Base-by-base conservation (phyloP, 53 echinoderm and acorn worm species). In the Crossaster papposus region DNA sequence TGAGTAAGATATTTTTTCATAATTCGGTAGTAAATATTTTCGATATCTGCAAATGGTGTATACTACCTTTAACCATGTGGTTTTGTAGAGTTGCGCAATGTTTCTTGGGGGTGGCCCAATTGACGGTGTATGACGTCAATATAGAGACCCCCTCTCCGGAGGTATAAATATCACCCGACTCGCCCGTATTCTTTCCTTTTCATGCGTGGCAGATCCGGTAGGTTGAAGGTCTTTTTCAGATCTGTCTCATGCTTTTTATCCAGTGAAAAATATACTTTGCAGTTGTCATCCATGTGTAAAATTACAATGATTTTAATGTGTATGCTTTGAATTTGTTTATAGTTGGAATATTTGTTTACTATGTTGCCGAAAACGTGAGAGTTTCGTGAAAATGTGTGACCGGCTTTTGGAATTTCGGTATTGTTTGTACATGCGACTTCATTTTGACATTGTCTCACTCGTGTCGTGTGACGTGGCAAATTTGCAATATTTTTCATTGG, bases 121-220 rank as follows among this genome's bases (percentile, higher is more conserved):
- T 72, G 62, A 4, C 13, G 11, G 36, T 29, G 30, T 32, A 78
- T 91, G 91, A 91, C 91, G 91, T 91, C 91, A 91, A 80, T 91
- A 54, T 77, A 22, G 7, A 10, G 30, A 80, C 68, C 91, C 91
- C 91, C 82, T 82, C 84, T 33, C 77, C 18, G 68, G 14, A 23
- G 54, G 44, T 92, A 89, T 92, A 89, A 64, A 92, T 89, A 78
- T 78, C 83, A 78, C 84, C 50, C 54, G 92, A 92, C 84, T 83
- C 82, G 58, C 36, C 92, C 63, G 24, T 50, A 0, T 12, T 20
- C 88, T 51, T 75, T 73, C 89, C 89, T 92, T 88, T 92, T 89
- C 68, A 72, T 92, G 82, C 92, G 89, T 92, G 92, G 92, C 92
- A 83, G 51, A 91, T 71, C 78, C 68, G 85, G 90, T 81, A 54